phyloP scores from a whole-genome alignment of 2,888 invertebrate species.

The Zygothrica quintamaculata region DNA sequence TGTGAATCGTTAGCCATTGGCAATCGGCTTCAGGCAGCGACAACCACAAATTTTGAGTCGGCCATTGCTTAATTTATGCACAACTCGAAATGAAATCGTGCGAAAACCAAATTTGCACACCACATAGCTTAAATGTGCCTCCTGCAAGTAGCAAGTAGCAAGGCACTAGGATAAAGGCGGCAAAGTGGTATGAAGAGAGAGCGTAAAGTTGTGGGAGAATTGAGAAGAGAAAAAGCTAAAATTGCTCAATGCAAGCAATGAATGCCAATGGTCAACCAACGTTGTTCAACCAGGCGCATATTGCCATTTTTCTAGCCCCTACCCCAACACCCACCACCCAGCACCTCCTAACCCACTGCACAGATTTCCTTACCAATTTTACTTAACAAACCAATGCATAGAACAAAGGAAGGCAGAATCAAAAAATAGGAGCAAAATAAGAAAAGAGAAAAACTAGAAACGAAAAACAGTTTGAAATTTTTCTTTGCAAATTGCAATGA shows the following conservation, averaged over 20 bases:
- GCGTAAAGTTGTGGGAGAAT: neutral
- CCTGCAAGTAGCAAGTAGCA: neutral
- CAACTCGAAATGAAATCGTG: conserved; percentile 70
- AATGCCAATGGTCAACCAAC: conserved; percentile 10
- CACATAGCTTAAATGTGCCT: conserved; percentile 41
- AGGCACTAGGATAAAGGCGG: neutral
- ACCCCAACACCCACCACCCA: too few relatives aligned
- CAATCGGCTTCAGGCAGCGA: conserved; percentile 19
- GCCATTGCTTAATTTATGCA: conserved; percentile 66
- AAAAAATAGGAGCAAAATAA: too few relatives aligned
- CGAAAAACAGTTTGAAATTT: too few relatives aligned
- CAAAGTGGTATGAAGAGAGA: neutral
- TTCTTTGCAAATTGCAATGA: too few relatives aligned
- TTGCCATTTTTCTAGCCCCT: too few relatives aligned
- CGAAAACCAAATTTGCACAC: conserved; percentile 69
- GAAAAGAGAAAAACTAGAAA: too few relatives aligned
- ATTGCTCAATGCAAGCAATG: neutral
- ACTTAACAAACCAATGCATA: too few relatives aligned
- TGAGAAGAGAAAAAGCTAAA: neutral
- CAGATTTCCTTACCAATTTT: too few relatives aligned
- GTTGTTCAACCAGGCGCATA: conserved; percentile 31
- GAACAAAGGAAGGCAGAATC: too few relatives aligned
- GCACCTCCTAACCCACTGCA: too few relatives aligned
- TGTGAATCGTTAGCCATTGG: conserved; percentile 8
- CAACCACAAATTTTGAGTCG: conserved; percentile 44